These are phyloP conservation scores for Coelogynopora nodosa DNA, from an alignment of 2,888 invertebrate species.

Conservation along the genomic window DNA sequence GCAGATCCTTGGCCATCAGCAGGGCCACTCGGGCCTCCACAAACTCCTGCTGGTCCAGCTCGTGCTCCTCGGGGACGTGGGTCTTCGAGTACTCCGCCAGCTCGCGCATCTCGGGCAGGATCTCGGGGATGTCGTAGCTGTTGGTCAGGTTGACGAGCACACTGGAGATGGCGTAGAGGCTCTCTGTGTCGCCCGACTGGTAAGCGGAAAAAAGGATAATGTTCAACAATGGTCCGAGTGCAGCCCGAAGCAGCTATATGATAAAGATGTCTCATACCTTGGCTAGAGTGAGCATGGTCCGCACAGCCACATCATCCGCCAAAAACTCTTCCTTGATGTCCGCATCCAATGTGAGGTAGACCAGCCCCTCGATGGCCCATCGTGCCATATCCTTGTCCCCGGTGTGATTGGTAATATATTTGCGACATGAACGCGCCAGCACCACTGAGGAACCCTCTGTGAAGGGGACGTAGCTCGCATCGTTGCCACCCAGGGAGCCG, in stretches of 20 bases:
- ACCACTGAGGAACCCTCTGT: conserved; percentile 88
- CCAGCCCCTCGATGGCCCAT: conserved; percentile 94
- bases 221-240: too few relatives aligned
- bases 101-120: conserved; percentile 91
- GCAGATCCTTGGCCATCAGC: conserved; percentile 80
- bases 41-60: conserved; percentile 70
- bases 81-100: conserved; percentile 97
- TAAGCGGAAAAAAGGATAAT: too few relatives aligned
- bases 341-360: conserved; percentile 91
- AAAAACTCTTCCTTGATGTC: conserved; percentile 95
- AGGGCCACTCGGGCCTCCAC: conserved; percentile 71
- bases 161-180: conserved; percentile 69
- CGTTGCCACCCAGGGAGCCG: conserved; percentile 84
- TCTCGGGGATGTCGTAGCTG: conserved; percentile 92
- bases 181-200: too few relatives aligned
- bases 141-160: conserved; percentile 93
- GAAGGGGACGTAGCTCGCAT: conserved; percentile 87
- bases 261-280: too few relatives aligned
- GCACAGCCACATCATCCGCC: conserved; percentile 76
- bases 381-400: conserved; percentile 67
- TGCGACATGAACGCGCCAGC: conserved; percentile 83
- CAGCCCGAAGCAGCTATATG: too few relatives aligned
- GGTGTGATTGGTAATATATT: conserved; percentile 12
- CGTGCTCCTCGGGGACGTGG: conserved; percentile 91
- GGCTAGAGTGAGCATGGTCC: conserved; percentile 81